Base-by-base conservation (phyloP, 2,888 invertebrate genomes). In the Melanophora roralis region DNA sequence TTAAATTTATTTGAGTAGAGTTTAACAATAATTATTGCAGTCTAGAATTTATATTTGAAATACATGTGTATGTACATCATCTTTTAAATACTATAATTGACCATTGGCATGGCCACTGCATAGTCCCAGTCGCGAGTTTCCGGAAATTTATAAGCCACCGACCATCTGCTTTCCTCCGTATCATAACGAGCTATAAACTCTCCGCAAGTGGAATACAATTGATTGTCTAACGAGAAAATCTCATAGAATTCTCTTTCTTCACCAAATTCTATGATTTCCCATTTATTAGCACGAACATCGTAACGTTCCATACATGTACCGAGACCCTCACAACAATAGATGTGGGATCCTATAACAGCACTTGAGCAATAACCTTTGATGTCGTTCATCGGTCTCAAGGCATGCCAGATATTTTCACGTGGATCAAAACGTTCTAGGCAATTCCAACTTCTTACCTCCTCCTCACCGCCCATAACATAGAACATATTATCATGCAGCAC, bases 381-480 rank as follows among this genome's bases (percentile, higher is more conserved):
- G 21, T 84, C 84, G 65, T 83, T 84, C 74, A 87, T 82, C 14
- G 81, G 81, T 21, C 84, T 83, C 51, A 86, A 77, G 8, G 78
- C 81, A 6, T 84, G 82, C 86, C 86, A 87, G 14, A 64, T 51
- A 3, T 86, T 86, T 12, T 83, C 82, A 19, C 86, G 83, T 0
- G 85, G 84, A 82, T 87, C 86, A 53, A 77, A 86, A 23, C 85
- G 84, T 55, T 86, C 86, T 59, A 85, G 78, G 8, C 85, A 85
- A 69, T 83, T 85, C 12, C 86, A 76, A 47, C 85, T 85, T 67
- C 84, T 83, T 32, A 84, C 81, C 64, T 86, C 85, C 4, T 85
- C 85, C 69, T 86, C 86, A 2, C 86, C 86, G 6, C 86, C 86
- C 86, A 87, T 87, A 0, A 86, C 85, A 72, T 86, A 87, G 14